A percentile compares a stretch with the other conserved stretches of the same genome.
Evolutionary conservation across 2,888 invertebrate genomes (phyloP).

Genomic region (Tryphoninae sp.): DNA sequence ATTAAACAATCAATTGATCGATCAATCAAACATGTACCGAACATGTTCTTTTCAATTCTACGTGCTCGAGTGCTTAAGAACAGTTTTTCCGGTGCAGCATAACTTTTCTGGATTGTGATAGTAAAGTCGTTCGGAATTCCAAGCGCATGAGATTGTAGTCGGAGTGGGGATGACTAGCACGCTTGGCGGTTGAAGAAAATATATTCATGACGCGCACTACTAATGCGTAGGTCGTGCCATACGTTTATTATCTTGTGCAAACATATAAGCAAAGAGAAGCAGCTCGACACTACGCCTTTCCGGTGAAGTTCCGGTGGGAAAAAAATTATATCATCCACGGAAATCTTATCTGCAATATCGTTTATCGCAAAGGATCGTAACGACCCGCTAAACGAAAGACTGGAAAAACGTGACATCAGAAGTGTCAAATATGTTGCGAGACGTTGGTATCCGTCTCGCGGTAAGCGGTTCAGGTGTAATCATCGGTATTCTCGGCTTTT

Average conservation of each 20-base stretch:
- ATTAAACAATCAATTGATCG: background rate
- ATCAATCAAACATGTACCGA: background rate
- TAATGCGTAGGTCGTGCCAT: background rate
- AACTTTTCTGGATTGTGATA: background rate
- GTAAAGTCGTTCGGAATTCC: background rate
- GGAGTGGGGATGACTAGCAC: background rate
- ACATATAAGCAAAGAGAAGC: background rate
- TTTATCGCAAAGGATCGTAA: slow-evolving; percentile 11
- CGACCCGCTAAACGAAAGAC: slow-evolving; percentile 10
- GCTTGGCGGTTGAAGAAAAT: background rate
- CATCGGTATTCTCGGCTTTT: slow-evolving; percentile 66
- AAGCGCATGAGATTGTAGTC: background rate
- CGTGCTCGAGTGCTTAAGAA: background rate
- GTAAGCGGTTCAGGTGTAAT: slow-evolving; percentile 67
- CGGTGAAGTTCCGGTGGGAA: slow-evolving; percentile 4
- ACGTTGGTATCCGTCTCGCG: slow-evolving; percentile 60
- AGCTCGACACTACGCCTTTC: background rate
- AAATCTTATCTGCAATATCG: background rate
- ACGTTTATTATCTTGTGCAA: slow-evolving; percentile 9
- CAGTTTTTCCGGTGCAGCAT: background rate
- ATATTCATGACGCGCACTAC: background rate
- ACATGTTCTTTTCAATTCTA: background rate
- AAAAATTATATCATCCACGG: background rate
- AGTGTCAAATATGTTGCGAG: slow-evolving; percentile 66
- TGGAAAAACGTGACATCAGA: background rate